Percentiles rank a stretch among this genome's conserved stretches.
phyloP scores from a whole-genome alignment of 2,797 vertebrate genomes.

The Adelosebastes latens region DNA sequence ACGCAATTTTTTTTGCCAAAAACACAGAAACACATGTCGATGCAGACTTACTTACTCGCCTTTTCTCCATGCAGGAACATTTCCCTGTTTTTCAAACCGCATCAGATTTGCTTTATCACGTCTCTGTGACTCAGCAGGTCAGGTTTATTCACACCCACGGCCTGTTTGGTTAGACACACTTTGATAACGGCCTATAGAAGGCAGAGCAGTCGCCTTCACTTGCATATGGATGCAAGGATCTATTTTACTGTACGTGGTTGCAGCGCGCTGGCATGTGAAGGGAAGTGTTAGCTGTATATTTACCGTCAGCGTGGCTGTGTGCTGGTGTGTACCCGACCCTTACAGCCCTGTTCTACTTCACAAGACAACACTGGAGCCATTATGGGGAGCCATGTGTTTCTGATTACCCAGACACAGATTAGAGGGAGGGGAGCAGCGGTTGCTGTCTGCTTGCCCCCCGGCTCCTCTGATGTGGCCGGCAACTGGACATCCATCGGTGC shows the following conservation, averaged over 20 bases:
- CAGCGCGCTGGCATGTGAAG: constrained; percentile 8
- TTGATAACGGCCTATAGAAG: background rate
- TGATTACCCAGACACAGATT: constrained; percentile 82
- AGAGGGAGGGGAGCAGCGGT: constrained; percentile 74
- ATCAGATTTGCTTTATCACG: constrained; percentile 21
- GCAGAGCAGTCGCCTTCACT: background rate
- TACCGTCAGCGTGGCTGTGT: constrained; percentile 9
- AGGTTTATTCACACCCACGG: constrained; percentile 25
- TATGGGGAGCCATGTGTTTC: constrained; percentile 82
- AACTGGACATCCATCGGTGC: constrained; percentile 69
- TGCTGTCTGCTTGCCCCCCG: constrained; percentile 66
- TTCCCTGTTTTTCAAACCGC: constrained; percentile 8
- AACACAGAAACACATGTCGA: constrained; percentile 26
- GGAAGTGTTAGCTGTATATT: constrained; percentile 37
- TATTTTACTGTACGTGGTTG: background rate
- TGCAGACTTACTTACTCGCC: background rate
- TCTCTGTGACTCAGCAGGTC: constrained; percentile 16
- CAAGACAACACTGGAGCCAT: constrained; percentile 76
- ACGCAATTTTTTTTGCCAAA: constrained; percentile 25
- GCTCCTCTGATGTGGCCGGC: constrained; percentile 72
- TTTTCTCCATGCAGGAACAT: constrained; percentile 16
- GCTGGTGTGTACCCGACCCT: constrained; percentile 53
- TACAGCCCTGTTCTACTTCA: constrained; percentile 53
- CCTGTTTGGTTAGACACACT: background rate
- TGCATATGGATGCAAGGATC: background rate